These are phyloP conservation scores for Drosophila ercepeae DNA, from an alignment of 1,140 invertebrate genomes.

Conservation along the genomic window DNA sequence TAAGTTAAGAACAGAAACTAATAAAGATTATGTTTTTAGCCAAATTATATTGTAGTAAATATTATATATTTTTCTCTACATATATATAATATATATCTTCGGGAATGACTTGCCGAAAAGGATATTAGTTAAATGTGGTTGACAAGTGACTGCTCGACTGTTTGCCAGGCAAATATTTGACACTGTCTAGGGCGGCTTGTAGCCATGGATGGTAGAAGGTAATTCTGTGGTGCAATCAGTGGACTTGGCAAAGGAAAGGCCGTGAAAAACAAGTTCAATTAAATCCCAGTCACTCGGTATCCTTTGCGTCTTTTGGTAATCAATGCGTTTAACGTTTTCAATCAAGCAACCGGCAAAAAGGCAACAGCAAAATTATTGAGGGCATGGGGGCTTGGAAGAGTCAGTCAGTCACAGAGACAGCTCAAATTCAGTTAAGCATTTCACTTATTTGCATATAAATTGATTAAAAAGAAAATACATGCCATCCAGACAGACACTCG, in stretches of 20 bases:
- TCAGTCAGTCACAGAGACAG: constrained; percentile 49
- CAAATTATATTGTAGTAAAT: too few species aligned
- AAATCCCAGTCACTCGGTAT: constrained; percentile 55
- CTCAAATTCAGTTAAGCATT: constrained; percentile 82
- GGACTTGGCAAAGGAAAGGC: constrained; percentile 53
- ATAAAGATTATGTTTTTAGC: too few species aligned
- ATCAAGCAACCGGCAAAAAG: constrained; percentile 72
- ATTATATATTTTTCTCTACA: too few species aligned
- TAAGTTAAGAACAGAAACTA: too few species aligned
- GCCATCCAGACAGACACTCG: constrained; percentile 37
- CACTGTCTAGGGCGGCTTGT: constrained; percentile 6
- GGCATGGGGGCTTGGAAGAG: background rate
- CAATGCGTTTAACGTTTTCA: constrained; percentile 80
- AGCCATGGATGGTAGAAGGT: background rate
- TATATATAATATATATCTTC: background rate
- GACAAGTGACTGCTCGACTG: constrained; percentile 48
- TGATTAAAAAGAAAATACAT: constrained; percentile 82
- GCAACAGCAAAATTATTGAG: constrained; percentile 32
- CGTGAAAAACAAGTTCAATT: constrained; percentile 75
- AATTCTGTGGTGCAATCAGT: constrained; percentile 62
- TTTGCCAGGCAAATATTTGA: constrained; percentile 63
- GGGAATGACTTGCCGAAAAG: constrained; percentile 24
- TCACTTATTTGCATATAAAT: constrained; percentile 82
- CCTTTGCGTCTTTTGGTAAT: constrained; percentile 54
- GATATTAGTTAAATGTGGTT: constrained; percentile 69